Evolutionary conservation across 2,888 invertebrate genomes (phyloP), one percentile per base, ranked within the genome.

Genomic region (Pocota personata): DNA sequence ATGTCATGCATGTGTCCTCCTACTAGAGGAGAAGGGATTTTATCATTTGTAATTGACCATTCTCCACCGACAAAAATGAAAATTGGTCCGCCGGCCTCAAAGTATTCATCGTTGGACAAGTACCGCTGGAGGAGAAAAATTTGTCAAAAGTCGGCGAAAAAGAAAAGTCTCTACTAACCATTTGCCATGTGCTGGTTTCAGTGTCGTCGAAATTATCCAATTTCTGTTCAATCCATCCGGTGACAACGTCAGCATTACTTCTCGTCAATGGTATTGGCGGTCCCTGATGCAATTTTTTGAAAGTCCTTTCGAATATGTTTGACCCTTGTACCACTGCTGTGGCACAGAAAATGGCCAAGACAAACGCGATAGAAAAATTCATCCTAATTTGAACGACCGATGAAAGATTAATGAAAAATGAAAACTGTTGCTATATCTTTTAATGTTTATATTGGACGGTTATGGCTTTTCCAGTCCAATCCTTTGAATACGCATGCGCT

Each of bases 51-150:
- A 82, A 96, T 95, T 2, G 91, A 90, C 93, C 96, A 96, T 92
- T 97, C 97, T 8, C 91, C 91, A 0, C 97, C 97, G 67, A 97
- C 92, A 90, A 93, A 93, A 50, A 96, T 94, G 58, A 95, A 94
- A 5, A 95, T 93, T 0, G 96, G 95, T 7, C 93, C 94, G 5
- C 94, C 94, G 0, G 91, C 89, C 3, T 88, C 84, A 32, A 90
- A 91, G 48, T 93, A 93, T 55, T 93, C 92, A 55, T 91, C 88
- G 89, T 94, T 94, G 87, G 93, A 92, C 90, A 93, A 93, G 88
- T 93, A 94, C 5, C 94, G 93, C 91, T 91, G 16, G 0, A 46
- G 32, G 43, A 10, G 35, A 52, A 48, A n/a, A 10, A 27, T n/a
- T 40, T 37, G 27, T 37, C 30, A 30, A 27, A 57, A 48, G 14